Evolutionary conservation across 2,797 vertebrate species (phyloP).

Genomic region (Macropodus opercularis): DNA sequence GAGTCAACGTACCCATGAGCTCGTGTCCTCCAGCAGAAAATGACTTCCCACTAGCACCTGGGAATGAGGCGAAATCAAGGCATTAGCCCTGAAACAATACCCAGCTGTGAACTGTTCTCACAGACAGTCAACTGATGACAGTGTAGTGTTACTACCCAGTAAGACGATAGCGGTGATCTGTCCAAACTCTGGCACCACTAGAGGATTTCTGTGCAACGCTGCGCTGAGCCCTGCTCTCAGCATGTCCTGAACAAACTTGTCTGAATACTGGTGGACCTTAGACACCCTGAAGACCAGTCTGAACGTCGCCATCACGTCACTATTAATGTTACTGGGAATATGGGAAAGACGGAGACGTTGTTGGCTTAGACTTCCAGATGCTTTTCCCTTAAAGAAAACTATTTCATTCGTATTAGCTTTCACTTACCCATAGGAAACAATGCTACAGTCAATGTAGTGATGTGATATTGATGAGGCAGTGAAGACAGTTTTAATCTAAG

Average conservation of each 20-base stretch:
- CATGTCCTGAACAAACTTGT: conserved; percentile 81
- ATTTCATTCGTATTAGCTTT: background rate
- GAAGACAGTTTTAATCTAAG: conserved; percentile 87
- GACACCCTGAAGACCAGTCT: conserved; percentile 83
- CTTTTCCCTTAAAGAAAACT: background rate
- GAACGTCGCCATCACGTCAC: conserved; percentile 83
- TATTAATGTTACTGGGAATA: conserved; percentile 82
- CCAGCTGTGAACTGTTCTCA: background rate
- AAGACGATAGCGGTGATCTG: conserved; percentile 84
- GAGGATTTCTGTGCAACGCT: conserved; percentile 74
- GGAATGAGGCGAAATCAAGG: conserved; percentile 15
- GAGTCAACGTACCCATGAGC: conserved; percentile 61
- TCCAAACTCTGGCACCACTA: conserved; percentile 84
- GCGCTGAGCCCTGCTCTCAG: conserved; percentile 82
- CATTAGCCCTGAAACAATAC: conserved; percentile 7
- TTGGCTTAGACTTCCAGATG: background rate
- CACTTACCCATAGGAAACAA: conserved; percentile 90
- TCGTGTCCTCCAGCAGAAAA: conserved; percentile 76
- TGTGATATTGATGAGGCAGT: conserved; percentile 82
- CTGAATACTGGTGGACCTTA: conserved; percentile 77
- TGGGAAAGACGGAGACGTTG: background rate
- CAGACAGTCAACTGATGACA: conserved; percentile 19
- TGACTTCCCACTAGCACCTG: conserved; percentile 83
- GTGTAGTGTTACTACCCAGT: conserved; percentile 75
- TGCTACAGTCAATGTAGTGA: conserved; percentile 82